Percentiles rank a stretch among this genome's conserved stretches.
phyloP scores from a whole-genome alignment of 2,113 vertebrate species.

The Bagarius yarrelli region DNA sequence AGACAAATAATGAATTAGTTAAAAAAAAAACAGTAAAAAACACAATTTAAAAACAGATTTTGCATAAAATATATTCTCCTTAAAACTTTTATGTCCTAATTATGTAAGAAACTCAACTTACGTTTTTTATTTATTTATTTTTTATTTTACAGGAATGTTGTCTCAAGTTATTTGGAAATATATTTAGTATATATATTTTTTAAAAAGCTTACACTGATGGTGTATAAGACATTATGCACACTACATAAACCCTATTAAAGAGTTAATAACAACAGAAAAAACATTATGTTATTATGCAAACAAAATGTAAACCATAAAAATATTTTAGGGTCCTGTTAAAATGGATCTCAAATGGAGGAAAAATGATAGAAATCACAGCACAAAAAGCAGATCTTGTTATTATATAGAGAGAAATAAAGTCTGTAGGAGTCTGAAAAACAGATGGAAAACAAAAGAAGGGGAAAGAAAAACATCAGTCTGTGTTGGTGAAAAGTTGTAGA shows the following conservation, averaged over 20 bases:
- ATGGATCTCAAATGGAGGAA: too few species aligned
- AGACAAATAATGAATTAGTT: background rate
- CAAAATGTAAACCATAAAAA: background rate
- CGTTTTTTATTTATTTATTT: too few species aligned
- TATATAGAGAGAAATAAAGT: background rate
- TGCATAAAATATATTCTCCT: too few species aligned
- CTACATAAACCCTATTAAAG: background rate
- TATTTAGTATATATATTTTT: background rate
- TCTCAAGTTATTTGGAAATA: background rate
- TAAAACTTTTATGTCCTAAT: too few species aligned
- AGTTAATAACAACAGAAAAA: background rate
- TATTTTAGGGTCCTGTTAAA: background rate
- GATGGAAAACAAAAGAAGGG: background rate
- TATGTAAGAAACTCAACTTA: too few species aligned
- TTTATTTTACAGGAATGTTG: background rate
- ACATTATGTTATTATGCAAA: background rate
- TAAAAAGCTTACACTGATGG: background rate
- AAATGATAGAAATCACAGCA: background rate
- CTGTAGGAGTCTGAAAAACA: background rate
- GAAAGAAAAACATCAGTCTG: background rate
- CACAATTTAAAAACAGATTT: too few species aligned
- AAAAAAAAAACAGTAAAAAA: background rate
- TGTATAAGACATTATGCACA: background rate
- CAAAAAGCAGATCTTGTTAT: background rate
- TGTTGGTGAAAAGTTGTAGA: conserved; percentile 24